Base-by-base conservation (phyloP, 2,113 vertebrate species). In the Myrmecobius fasciatus region DNA sequence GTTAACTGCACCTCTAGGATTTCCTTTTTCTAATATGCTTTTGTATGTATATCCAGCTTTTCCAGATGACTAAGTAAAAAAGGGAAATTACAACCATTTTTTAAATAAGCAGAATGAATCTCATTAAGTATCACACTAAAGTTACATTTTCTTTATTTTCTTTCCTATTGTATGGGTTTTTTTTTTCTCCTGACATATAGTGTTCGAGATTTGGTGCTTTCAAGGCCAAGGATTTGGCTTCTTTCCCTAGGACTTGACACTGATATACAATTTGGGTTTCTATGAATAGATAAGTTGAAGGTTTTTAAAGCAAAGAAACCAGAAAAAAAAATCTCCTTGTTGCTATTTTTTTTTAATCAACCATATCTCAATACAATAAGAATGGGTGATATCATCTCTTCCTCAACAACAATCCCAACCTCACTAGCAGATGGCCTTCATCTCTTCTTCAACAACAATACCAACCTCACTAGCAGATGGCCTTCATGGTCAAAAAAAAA, bases 71-170 rank as follows among this genome's bases (percentile, higher is more conserved):
- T 36, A 90, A 96, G 89, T 25, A 48, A 52, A 91, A 1, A 17
- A 94, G 11, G 91, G 94, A 95, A 90, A 94, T 28, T 20, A 31
- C 0, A 17, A 89, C 25, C 43, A 92, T 53, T 67, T 92, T 95
- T 53, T n/a, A n/a, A 95, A 95, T 89, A 88, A 60, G 92, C 89
- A 94, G 95, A 93, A 60, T 91, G 8, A 75, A 94, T n/a, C 92
- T 93, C 90, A 96, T 95, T 94, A 91, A 96, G 25, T 95, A 92
- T 93, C 90, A 95, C 92, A 96, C 90, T 93, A 93, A 95, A 93
- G 92, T 92, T 52, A 54, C 43, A 67, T 89, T 89, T 26, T 95
- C 53, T 94, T 25, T 52, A 25, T 96, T 94, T 93, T 93, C 28
- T 83, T 43, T 75, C 17, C 67, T 83, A 20, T 24, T 43, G 1